Evolutionary conservation across 2,888 invertebrate genomes (phyloP).

Genomic region (Idaea dimidiata): DNA sequence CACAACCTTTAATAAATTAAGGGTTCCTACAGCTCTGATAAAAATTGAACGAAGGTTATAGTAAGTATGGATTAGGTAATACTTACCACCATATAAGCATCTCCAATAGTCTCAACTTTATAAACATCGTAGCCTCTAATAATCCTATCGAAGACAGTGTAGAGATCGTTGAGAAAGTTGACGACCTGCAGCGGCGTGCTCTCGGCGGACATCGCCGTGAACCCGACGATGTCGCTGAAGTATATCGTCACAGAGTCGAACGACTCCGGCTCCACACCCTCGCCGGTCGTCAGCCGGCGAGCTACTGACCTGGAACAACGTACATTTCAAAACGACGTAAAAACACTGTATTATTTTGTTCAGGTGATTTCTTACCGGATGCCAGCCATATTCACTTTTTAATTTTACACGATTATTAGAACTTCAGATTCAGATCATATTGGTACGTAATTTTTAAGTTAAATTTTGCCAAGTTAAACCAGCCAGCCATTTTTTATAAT

Average conservation of each 20-base stretch:
- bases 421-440: too few species aligned
- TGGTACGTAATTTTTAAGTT: too few species aligned
- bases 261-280: conserved; percentile 95
- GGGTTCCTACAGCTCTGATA: too few species aligned
- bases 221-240: conserved; percentile 98
- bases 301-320: conserved; percentile 94
- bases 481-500: too few species aligned
- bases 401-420: too few species aligned
- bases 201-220: conserved; percentile 96
- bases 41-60: too few species aligned
- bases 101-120: conserved; percentile 97
- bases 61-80: too few species aligned
- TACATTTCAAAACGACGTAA: neutral
- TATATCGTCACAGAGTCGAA: conserved; percentile 97
- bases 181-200: conserved; percentile 97
- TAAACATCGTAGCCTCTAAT: conserved; percentile 98
- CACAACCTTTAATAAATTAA: too few species aligned
- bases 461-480: too few species aligned
- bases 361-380: too few species aligned
- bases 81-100: conserved; percentile 85
- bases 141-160: conserved; percentile 97
- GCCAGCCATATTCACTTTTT: too few species aligned
- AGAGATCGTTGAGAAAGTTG: conserved; percentile 97
- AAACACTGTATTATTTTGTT: neutral
- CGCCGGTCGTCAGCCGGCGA: conserved; percentile 91